Base-by-base conservation (phyloP, 2,888 invertebrate genomes). In the Idaea straminata region DNA sequence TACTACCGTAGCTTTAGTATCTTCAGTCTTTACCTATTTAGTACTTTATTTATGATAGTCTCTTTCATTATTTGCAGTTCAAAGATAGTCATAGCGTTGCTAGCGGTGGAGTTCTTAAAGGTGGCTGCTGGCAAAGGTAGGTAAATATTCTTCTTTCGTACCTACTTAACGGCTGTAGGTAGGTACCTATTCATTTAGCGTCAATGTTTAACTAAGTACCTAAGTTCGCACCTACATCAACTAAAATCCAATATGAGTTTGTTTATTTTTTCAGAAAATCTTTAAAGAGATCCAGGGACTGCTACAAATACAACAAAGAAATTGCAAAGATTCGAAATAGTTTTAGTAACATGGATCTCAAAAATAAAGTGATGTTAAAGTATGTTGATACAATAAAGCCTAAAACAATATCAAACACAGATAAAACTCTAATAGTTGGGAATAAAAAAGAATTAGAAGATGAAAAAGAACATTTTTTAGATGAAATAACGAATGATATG, bases 291-390 rank as follows among this genome's bases (percentile, higher is more conserved):
- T 67, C 74, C n/a, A 87, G 82, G 77, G 81, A 82, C 64, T 71
- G 69, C 57, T 80, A 69, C 66, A 81, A 79, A 70, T 73, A 85
- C 58, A 86, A 82, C 65, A 87, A 81, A 66, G 87, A 89, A 77
- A 82, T 90, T 59, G 75, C 78, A 0, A 87, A 87, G 76, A 75
- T 89, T 63, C 83, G 82, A n/a, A 80, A 83, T 64, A 79, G 77
- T 16, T 88, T 86, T 65, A 78, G 83, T 38, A 84, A 80, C 63
- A 79, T 82, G 25, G 83, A 89, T 76, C 74, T 87, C 25, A 86
- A 81, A 76, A 89, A 88, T 75, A 75, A 82, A 69, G 71, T 86
- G 5, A 78, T 81, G 65, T 73, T 88, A 63, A 88, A 85, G 77
- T 69, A 74, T 59, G 72, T 77, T 5, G 72, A 73, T 62, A 69